These are phyloP conservation scores for Emmelina monodactyla DNA, from an alignment of 2,888 invertebrate genomes.

Conservation along the genomic window DNA sequence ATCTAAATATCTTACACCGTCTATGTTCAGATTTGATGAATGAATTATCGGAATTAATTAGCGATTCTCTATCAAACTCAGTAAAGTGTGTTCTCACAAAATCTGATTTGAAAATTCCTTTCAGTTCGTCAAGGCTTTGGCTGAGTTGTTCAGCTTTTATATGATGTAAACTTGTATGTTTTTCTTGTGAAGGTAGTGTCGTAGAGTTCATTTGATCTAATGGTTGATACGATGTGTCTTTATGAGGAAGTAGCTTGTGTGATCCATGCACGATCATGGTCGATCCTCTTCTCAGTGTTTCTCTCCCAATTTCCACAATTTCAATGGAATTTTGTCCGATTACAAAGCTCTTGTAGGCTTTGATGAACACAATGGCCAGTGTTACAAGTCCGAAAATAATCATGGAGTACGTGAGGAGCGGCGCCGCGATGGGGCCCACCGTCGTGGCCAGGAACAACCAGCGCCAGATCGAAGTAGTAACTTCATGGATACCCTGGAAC, in stretches of 20 bases:
- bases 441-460: slow-evolving; percentile 85
- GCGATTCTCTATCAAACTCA: slow-evolving; percentile 38
- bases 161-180: slow-evolving; percentile 5
- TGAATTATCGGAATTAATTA: slow-evolving; percentile 43
- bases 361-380: slow-evolving; percentile 72
- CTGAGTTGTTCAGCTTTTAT: slow-evolving; percentile 16
- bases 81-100: slow-evolving; percentile 38
- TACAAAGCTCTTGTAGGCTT: slow-evolving; percentile 77
- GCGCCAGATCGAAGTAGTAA: slow-evolving; percentile 79
- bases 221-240: slow-evolving; percentile 61
- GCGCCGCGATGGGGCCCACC: slow-evolving; percentile 75
- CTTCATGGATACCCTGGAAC: slow-evolving; percentile 76
- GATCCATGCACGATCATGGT: slow-evolving; percentile 67
- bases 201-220: slow-evolving; percentile 23
- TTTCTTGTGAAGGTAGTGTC: slow-evolving; percentile 29
- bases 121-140: slow-evolving; percentile 36
- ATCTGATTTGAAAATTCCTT: slow-evolving; percentile 28
- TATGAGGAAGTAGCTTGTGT: slow-evolving; percentile 63
- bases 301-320: slow-evolving; percentile 79
- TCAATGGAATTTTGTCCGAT: slow-evolving; percentile 74
- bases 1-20: slow-evolving; percentile 28
- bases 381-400: slow-evolving; percentile 73
- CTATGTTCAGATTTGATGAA: slow-evolving; percentile 47
- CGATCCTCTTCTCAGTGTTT: slow-evolving; percentile 73
- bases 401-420: slow-evolving; percentile 74